phyloP scores from a whole-genome alignment of 64 coral and sea anemone species.

The Dendrophyllia cribrosa region DNA sequence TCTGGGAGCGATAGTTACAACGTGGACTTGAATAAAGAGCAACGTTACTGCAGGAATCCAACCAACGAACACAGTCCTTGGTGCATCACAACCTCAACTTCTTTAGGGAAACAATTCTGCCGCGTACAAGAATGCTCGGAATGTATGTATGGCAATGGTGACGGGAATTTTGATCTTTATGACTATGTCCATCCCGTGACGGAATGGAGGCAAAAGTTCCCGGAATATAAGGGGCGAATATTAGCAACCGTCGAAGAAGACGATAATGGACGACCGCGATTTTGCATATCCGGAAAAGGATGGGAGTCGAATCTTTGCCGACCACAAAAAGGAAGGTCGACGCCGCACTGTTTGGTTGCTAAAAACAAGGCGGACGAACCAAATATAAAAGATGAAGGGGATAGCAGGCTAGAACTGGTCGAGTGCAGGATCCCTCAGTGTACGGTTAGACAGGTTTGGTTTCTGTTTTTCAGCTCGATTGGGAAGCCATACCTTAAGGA shows the following conservation, averaged over 20 bases:
- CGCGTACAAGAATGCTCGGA: conserved; percentile 70
- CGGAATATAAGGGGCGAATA: conserved; percentile 74
- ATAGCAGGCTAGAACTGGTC: conserved; percentile 61
- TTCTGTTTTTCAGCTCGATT: conserved; percentile 76
- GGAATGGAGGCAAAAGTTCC: conserved; percentile 5
- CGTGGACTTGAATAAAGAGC: conserved; percentile 49
- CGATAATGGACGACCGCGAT: conserved; percentile 30
- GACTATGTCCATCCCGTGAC: not conserved
- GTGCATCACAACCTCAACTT: conserved; percentile 59
- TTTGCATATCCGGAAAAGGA: conserved; percentile 65
- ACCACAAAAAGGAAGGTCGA: not conserved
- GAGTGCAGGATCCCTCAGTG: conserved; percentile 79
- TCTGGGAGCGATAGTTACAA: not conserved
- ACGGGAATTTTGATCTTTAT: conserved; percentile 68
- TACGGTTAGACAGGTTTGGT: conserved; percentile 92
- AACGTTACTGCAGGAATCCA: conserved; percentile 77
- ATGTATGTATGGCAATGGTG: conserved; percentile 84
- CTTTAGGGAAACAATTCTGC: conserved; percentile 55
- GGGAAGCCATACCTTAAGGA: conserved; percentile 66
- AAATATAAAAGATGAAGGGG: conserved; percentile 17
- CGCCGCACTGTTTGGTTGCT: conserved; percentile 79
- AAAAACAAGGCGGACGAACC: conserved; percentile 28
- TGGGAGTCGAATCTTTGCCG: conserved; percentile 69
- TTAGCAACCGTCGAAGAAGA: conserved; percentile 59
- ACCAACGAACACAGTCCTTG: conserved; percentile 60